Base-by-base conservation (phyloP, 2,797 vertebrate genomes). In the Peromyscus melanophrys region DNA sequence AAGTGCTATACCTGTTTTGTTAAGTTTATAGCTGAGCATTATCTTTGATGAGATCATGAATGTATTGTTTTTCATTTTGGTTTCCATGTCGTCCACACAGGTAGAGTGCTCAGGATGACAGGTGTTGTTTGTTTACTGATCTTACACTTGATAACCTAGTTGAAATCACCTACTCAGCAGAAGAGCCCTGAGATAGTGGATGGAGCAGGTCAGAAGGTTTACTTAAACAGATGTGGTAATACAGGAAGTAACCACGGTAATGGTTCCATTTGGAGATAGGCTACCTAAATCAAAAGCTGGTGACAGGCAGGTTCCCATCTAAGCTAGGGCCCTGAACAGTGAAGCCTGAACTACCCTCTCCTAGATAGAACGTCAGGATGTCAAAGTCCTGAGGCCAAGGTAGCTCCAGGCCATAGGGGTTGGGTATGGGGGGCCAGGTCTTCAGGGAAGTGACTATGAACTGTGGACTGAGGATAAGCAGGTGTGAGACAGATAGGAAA, bases 11-110 rank as follows among this genome's bases (percentile, higher is more conserved):
- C 17, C 17, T 65, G 2, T 52, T 89, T 81, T 89, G 71, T 52
- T 85, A 34, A 69, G 37, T 43, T 89, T 77, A 46, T 52, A 23
- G n/a, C 59, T 55, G 13, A 90, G 13, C 57, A 52, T 87, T 94
- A 80, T 81, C 87, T 90, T 82, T 7, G n/a, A 90, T 55, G 67
- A 92, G 46, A 85, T 27, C 43, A 23, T 31, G 7, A 59, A 34
- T 29, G 17, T 46, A 23, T 25, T 17, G 55, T 71, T 46, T 94
- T 55, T 73, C 19, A 3, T 40, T 92, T 77, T 37, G 49, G 21
- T 52, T 65, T 52, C 19, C 14, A 29, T 9, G 3, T 27, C 37
- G 29, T n/a, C 11, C 4, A 17, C 21, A 49, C 21, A 37, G 61
- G 59, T 75, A 37, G 19, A 29, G 37, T 77, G 65, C 19, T 46